Conservation (phyloP, 2,888 invertebrate genomes). For the Coenonympha arcania region DNA sequence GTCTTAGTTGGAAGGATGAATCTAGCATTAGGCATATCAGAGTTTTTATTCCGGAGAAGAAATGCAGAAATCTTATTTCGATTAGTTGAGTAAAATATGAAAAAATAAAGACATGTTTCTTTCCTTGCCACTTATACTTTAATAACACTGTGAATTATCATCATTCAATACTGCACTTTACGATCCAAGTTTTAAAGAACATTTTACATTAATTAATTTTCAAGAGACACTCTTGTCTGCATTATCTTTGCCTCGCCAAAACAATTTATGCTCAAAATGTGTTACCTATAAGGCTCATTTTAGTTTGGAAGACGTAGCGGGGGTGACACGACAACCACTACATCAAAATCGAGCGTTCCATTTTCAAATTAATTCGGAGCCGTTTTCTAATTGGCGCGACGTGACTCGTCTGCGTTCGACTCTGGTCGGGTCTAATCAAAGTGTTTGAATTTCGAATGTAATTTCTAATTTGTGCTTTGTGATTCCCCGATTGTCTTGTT, state of each 20-base stretch:
- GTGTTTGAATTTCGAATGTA: conserved; percentile 62
- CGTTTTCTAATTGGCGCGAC: conserved; percentile 72
- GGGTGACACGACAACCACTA: conserved; percentile 61
- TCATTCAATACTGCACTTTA: conserved; percentile 22
- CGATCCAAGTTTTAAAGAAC: conserved; percentile 13
- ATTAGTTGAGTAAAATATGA: no score
- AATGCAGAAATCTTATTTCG: no score
- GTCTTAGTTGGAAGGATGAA: no score
- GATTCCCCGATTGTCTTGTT: conserved; percentile 7
- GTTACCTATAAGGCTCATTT: conserved; percentile 17
- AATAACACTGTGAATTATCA: conserved; percentile 35
- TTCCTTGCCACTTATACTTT: conserved; percentile 41
- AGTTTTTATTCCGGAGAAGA: no score
- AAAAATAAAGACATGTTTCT: conserved; percentile 34
- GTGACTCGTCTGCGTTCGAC: conserved; percentile 56
- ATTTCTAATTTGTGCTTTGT: conserved; percentile 32
- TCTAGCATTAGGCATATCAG: no score
- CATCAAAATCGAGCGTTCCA: conserved; percentile 72
- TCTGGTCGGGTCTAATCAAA: conserved; percentile 63
- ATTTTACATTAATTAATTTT: conserved; percentile 26
- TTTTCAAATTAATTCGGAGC: conserved; percentile 70
- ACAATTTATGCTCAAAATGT: conserved; percentile 22
- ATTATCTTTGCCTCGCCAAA: conserved; percentile 29
- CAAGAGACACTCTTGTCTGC: conserved; percentile 35
- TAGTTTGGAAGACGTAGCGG: conserved; percentile 14